A percentile compares a stretch with the other conserved stretches of the same genome.
These are phyloP conservation scores for Aphodius granarius DNA, from an alignment of 2,888 invertebrate genomes.

Conservation along the genomic window DNA sequence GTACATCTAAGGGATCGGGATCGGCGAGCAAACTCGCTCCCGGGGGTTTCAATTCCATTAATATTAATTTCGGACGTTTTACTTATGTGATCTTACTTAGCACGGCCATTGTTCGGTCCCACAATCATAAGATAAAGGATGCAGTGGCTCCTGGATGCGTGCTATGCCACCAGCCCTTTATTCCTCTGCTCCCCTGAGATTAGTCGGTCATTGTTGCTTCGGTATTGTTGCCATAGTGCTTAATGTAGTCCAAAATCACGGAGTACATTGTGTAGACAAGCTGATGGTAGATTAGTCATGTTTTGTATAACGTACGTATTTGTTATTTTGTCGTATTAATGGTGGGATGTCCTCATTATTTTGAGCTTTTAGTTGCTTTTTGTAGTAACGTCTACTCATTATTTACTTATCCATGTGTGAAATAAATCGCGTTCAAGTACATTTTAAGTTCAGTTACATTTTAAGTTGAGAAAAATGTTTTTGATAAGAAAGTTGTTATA, in stretches of 20 bases:
- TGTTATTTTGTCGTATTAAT: not conserved
- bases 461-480: too few species aligned
- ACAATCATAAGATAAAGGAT: not conserved
- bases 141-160: not conserved
- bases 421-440: too few species aligned
- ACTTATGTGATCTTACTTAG: not conserved
- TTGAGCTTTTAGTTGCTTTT: too few species aligned
- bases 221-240: not conserved
- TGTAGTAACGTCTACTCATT: too few species aligned
- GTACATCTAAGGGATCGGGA: not conserved
- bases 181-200: not conserved
- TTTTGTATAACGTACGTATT: not conserved
- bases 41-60: not conserved
- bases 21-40: not conserved
- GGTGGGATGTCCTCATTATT: too few species aligned
- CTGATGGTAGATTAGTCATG: not conserved
- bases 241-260: not conserved
- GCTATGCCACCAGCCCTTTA: not conserved
- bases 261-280: not conserved
- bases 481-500: too few species aligned
- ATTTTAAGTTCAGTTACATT: too few species aligned
- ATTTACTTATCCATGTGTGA: too few species aligned
- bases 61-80: not conserved
- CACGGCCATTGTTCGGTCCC: not conserved
- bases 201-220: not conserved